Percentiles rank a stretch among this genome's conserved stretches.
These are phyloP conservation scores for Scotopteryx bipunctaria DNA, from an alignment of 2,888 invertebrate genomes.

Conservation along the genomic window DNA sequence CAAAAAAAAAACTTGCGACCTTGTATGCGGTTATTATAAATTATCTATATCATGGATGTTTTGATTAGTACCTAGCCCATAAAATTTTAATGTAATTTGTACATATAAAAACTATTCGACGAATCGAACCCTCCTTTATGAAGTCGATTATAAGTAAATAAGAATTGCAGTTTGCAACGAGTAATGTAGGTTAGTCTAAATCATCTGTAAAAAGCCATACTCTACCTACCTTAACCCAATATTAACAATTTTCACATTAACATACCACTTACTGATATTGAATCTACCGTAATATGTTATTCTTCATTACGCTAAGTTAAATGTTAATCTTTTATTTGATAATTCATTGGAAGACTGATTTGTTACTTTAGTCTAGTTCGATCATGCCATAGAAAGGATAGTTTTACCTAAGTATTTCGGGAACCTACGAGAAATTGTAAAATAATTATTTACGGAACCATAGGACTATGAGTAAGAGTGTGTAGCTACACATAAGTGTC, in stretches of 20 bases:
- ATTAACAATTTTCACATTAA: slow-evolving; percentile 13
- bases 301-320: slow-evolving; percentile 40
- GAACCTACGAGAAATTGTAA: slow-evolving; percentile 51
- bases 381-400: slow-evolving; percentile 81
- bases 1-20: background rate
- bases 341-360: slow-evolving; percentile 82
- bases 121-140: background rate
- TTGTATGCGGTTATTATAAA: background rate
- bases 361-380: slow-evolving; percentile 83
- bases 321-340: slow-evolving; percentile 70
- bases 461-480: slow-evolving; percentile 58
- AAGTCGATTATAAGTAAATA: slow-evolving; percentile 23
- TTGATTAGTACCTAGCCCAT: background rate
- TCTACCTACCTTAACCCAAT: slow-evolving; percentile 5
- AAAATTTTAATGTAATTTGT: background rate
- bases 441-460: slow-evolving; percentile 50
- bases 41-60: too few relatives aligned
- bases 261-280: slow-evolving; percentile 14
- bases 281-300: slow-evolving; percentile 24
- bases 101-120: background rate
- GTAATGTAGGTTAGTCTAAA: slow-evolving; percentile 2
- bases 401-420: slow-evolving; percentile 61
- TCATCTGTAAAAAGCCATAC: slow-evolving; percentile 19
- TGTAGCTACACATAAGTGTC: slow-evolving; percentile 70
- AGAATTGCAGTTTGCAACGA: slow-evolving; percentile 17